Conservation (phyloP, 2,888 invertebrate genomes). For the Caenorhabditis zanzibari region DNA sequence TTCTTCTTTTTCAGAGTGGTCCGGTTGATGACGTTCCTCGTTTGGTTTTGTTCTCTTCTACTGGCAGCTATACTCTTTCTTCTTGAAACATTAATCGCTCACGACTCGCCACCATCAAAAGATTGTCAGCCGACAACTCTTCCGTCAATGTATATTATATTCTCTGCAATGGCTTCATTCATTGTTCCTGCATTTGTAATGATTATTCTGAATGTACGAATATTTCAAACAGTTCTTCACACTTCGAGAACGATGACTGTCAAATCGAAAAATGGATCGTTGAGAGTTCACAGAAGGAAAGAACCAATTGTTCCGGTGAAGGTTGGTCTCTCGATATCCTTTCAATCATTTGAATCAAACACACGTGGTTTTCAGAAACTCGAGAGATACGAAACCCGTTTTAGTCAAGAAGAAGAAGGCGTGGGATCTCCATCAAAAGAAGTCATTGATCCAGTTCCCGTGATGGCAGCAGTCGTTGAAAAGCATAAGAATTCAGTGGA, state of each 20-base stretch:
- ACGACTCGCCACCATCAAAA: slow-evolving; percentile 40
- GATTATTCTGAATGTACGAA: slow-evolving; percentile 80
- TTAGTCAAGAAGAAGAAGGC: slow-evolving; percentile 53
- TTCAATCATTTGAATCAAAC: too few species aligned
- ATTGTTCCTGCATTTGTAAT: slow-evolving; percentile 81
- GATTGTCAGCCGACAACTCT: slow-evolving; percentile 78
- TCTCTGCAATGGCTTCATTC: slow-evolving; percentile 82
- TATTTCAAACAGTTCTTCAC: slow-evolving; percentile 79
- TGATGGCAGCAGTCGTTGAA: slow-evolving; percentile 45
- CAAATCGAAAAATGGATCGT: slow-evolving; percentile 68
- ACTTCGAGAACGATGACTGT: slow-evolving; percentile 73
- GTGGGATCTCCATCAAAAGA: slow-evolving; percentile 59
- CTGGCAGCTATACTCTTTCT: slow-evolving; percentile 96
- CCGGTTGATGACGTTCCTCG: slow-evolving; percentile 84
- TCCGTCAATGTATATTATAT: slow-evolving; percentile 79
- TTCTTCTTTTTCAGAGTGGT: slow-evolving; percentile 77
- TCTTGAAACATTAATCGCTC: slow-evolving; percentile 58
- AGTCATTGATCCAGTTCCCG: slow-evolving; percentile 44
- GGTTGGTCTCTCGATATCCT: slow-evolving; percentile 2
- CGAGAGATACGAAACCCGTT: slow-evolving; percentile 47
- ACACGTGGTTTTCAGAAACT: slow-evolving; percentile 45
- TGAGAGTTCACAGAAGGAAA: slow-evolving; percentile 78
- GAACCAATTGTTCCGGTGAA: slow-evolving; percentile 52
- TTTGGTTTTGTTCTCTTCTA: slow-evolving; percentile 95
- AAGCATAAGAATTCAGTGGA: slow-evolving; percentile 53